A percentile compares a stretch with the other conserved stretches of the same genome.
phyloP scores from a whole-genome alignment of 2,888 invertebrate genomes.

The Orchesella flavescens region DNA sequence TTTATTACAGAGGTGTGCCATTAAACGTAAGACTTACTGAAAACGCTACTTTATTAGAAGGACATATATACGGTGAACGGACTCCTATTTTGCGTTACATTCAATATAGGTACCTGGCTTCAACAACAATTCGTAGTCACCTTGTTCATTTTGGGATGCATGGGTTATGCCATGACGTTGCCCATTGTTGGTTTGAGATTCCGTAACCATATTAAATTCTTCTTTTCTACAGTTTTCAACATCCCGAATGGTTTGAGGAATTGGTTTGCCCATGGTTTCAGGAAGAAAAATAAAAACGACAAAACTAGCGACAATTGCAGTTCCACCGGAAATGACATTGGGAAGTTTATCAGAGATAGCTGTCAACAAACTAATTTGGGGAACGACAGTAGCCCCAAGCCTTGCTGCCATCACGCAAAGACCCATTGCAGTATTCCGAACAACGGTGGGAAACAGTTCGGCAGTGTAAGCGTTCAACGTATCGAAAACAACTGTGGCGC shows the following conservation, averaged over 20 bases:
- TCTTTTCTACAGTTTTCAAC: constrained; percentile 35
- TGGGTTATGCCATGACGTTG: no score
- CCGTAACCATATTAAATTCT: no score
- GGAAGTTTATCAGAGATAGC: background rate
- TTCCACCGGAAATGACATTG: constrained; percentile 5
- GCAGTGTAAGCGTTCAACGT: constrained; percentile 75
- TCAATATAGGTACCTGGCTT: no score
- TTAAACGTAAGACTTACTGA: no score
- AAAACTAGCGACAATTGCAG: constrained; percentile 12
- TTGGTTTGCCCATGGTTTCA: constrained; percentile 30
- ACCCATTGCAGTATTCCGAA: constrained; percentile 73
- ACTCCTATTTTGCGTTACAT: no score
- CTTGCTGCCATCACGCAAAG: constrained; percentile 69
- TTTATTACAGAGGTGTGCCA: no score
- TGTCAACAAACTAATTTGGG: constrained; percentile 51
- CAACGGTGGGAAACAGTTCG: constrained; percentile 76
- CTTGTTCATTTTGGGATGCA: no score
- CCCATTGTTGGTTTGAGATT: no score
- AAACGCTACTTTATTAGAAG: no score
- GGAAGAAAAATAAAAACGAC: constrained; percentile 34
- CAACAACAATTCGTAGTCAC: no score
- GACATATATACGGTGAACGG: no score
- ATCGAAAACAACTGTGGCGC: constrained; percentile 75
- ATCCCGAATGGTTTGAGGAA: constrained; percentile 55
- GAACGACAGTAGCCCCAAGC: constrained; percentile 67